These are phyloP conservation scores for Hemaris fuciformis DNA, from an alignment of 2,888 invertebrate genomes.

Conservation along the genomic window DNA sequence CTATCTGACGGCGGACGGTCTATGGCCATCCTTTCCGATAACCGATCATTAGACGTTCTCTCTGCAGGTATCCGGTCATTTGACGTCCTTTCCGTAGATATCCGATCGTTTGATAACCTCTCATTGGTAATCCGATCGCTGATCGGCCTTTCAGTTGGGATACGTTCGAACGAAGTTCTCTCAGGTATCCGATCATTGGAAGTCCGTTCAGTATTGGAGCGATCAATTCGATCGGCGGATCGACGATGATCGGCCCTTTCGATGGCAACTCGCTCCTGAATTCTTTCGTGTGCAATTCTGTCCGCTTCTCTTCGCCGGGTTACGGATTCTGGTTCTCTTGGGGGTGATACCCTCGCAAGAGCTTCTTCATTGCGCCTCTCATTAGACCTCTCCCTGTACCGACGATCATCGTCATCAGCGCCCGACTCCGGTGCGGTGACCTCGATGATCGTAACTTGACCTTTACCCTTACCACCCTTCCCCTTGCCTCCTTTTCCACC, in stretches of 20 bases:
- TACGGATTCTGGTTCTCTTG: conserved; percentile 47
- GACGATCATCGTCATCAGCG: conserved; percentile 66
- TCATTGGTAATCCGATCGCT: conserved; percentile 38
- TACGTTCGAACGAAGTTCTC: conserved; percentile 25
- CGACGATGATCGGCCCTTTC: conserved; percentile 48
- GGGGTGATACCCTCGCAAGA: conserved; percentile 61
- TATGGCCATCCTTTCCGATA: conserved; percentile 31
- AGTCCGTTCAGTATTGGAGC: conserved; percentile 33
- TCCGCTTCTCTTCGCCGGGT: conserved; percentile 38
- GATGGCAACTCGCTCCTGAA: conserved; percentile 42
- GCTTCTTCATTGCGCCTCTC: conserved; percentile 64
- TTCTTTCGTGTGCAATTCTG: conserved; percentile 41
- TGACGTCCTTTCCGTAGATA: conserved; percentile 31
- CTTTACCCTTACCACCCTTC: conserved; percentile 86
- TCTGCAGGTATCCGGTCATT: conserved; percentile 38
- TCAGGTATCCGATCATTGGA: conserved; percentile 38
- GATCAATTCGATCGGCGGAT: conserved; percentile 46
- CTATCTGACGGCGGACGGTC: conserved; percentile 21
- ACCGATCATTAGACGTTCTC: conserved; percentile 26
- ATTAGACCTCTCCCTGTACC: conserved; percentile 59
- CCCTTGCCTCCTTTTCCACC: conserved; percentile 88
- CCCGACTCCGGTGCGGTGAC: conserved; percentile 64
- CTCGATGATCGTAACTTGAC: conserved; percentile 87
- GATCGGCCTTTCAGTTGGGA: conserved; percentile 31
- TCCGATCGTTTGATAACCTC: conserved; percentile 23